Percentiles rank a stretch among this genome's conserved stretches.
Conservation (phyloP, 2,888 invertebrate species). For the Hetaerina titia region DNA sequence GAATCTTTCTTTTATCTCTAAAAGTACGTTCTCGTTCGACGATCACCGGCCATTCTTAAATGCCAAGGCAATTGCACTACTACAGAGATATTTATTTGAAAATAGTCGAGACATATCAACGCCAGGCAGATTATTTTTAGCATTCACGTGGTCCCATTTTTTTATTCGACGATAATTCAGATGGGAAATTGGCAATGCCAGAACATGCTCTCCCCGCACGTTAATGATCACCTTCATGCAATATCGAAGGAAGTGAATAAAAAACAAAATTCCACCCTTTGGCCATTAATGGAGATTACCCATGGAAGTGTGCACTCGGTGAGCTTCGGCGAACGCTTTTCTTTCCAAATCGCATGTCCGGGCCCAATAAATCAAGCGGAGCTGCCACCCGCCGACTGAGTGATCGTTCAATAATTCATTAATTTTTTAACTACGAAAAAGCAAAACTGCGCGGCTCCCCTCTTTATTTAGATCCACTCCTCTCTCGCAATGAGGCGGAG, state of each 20-base stretch:
- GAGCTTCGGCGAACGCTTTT: neutral
- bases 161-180: too few species aligned
- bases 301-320: neutral
- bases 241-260: neutral
- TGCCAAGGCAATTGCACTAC: too few species aligned
- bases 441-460: neutral
- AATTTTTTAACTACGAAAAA: neutral
- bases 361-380: neutral
- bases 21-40: too few species aligned
- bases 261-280: neutral
- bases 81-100: too few species aligned
- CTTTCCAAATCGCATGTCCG: neutral
- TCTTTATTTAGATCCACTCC: conserved; percentile 7
- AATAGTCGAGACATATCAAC: too few species aligned
- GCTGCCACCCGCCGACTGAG: neutral
- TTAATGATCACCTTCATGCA: neutral
- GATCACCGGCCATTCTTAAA: too few species aligned
- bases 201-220: too few species aligned
- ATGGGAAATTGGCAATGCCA: too few species aligned
- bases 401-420: conserved; percentile 17
- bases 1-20: too few species aligned
- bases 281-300: neutral
- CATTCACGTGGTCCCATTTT: too few species aligned
- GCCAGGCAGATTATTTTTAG: too few species aligned
- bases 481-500: neutral